These are phyloP conservation scores for Cyprinodon diabolis DNA, from an alignment of 2,797 vertebrate species.

Conservation along the genomic window DNA sequence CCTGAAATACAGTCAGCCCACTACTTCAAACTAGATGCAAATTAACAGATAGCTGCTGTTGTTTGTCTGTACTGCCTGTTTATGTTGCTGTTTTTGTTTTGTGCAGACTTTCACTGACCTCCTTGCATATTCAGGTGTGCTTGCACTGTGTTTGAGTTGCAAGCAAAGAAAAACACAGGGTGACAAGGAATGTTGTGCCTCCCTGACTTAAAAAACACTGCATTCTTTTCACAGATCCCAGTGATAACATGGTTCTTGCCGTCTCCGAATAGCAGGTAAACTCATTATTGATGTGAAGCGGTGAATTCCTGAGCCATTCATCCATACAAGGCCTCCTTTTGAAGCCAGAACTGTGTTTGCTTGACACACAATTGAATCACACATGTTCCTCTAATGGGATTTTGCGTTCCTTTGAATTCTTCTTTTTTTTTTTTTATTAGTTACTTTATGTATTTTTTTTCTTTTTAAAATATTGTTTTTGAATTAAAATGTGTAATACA, in stretches of 20 bases:
- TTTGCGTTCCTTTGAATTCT: constrained; percentile 28
- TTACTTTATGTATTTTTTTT: constrained; percentile 14
- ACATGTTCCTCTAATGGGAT: constrained; percentile 23
- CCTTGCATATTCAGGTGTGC: constrained; percentile 33
- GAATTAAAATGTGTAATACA: too few species aligned
- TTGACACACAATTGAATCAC: constrained; percentile 48
- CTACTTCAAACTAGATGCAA: constrained; percentile 6
- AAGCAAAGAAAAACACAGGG: constrained; percentile 39
- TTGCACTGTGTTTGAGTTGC: constrained; percentile 39
- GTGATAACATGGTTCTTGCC: constrained; percentile 53
- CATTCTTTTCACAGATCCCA: constrained; percentile 72
- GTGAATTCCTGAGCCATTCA: constrained; percentile 68
- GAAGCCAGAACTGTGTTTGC: constrained; percentile 62
- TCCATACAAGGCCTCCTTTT: constrained; percentile 62
- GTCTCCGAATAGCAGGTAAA: constrained; percentile 61
- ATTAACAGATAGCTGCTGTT: constrained; percentile 19
- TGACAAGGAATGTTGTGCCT: constrained; percentile 44
- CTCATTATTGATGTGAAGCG: constrained; percentile 52
- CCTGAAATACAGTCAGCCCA: constrained; percentile 16
- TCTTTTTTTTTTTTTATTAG: background rate
- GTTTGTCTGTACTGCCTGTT: constrained; percentile 16
- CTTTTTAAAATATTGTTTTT: background rate
- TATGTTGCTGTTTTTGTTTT: constrained; percentile 19
- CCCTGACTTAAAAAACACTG: constrained; percentile 54
- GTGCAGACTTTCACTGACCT: constrained; percentile 4